Conservation (phyloP, 2,888 invertebrate genomes). For the Zaprionus bogoriensis region DNA sequence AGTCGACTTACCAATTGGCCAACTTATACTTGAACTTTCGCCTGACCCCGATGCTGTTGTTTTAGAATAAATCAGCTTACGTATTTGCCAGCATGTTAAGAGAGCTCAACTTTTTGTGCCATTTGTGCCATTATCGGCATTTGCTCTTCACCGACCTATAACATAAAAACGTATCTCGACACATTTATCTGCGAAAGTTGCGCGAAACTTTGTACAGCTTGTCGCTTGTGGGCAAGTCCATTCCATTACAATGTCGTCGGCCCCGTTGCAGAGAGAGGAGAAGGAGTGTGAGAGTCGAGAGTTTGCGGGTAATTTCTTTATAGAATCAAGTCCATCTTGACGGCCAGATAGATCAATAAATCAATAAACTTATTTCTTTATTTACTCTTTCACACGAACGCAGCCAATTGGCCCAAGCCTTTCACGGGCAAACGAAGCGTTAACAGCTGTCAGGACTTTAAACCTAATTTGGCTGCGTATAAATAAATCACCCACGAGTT, state of each 20-base stretch:
- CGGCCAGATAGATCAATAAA: conserved; percentile 7
- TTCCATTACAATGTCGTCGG: not conserved
- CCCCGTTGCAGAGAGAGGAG: not conserved
- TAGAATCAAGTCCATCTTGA: conserved; percentile 1
- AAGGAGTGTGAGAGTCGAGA: not conserved
- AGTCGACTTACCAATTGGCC: conserved; percentile 43
- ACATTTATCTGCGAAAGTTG: conserved; percentile 21
- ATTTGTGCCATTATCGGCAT: conserved; percentile 43
- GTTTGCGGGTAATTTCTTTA: conserved; percentile 1
- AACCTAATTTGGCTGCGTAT: conserved; percentile 58
- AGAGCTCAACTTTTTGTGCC: conserved; percentile 36
- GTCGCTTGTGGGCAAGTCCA: conserved; percentile 15
- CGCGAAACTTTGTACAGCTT: conserved; percentile 33
- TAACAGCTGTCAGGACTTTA: conserved; percentile 50
- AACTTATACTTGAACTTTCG: conserved; percentile 27
- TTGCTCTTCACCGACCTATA: conserved; percentile 5
- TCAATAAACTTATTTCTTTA: conserved; percentile 35
- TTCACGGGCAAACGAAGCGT: conserved; percentile 45
- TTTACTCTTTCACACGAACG: conserved; percentile 13
- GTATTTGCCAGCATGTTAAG: conserved; percentile 36
- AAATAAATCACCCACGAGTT: conserved; percentile 64
- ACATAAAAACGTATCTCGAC: conserved; percentile 22
- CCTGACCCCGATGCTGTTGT: conserved; percentile 31
- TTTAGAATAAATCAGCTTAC: conserved; percentile 38
- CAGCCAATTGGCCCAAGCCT: conserved; percentile 24